Conservation (phyloP, 92 coral and sea anemone genomes). For the Palythoa caribaeorum region DNA sequence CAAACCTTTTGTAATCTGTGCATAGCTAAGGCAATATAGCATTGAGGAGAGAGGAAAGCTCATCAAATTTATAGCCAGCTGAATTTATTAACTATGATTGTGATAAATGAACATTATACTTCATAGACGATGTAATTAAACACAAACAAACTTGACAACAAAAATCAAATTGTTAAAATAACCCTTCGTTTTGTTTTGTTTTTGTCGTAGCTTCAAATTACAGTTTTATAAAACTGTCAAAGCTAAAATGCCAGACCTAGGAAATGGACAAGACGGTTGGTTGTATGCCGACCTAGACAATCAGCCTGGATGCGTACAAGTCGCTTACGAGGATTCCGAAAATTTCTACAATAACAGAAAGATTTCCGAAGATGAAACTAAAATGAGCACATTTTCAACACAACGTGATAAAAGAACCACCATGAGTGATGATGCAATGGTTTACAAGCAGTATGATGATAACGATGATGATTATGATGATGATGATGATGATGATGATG, state of each 20-base stretch:
- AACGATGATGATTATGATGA: background rate
- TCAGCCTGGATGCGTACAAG: slow-evolving; percentile 70
- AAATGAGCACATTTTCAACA: background rate
- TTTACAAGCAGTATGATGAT: background rate
- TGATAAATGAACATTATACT: background rate
- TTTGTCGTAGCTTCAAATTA: slow-evolving; percentile 48
- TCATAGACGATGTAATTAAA: background rate
- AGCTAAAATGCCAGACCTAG: slow-evolving; percentile 54
- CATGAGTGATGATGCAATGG: background rate
- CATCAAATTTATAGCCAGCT: no score
- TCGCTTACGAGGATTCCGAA: slow-evolving; percentile 51
- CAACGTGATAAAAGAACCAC: background rate
- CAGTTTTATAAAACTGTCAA: slow-evolving; percentile 50
- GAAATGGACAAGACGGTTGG: slow-evolving; percentile 52
- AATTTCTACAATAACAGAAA: slow-evolving; percentile 12
- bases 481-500: background rate
- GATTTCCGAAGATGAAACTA: background rate
- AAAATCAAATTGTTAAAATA: background rate
- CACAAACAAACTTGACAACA: background rate
- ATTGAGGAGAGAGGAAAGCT: no score
- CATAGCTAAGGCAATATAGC: no score
- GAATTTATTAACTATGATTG: no score
- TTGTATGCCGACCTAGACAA: slow-evolving; percentile 59
- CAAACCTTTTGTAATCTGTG: no score
- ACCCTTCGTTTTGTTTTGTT: background rate